These are phyloP conservation scores for Clivina fossor DNA, from an alignment of 2,888 invertebrate genomes.

Conservation along the genomic window DNA sequence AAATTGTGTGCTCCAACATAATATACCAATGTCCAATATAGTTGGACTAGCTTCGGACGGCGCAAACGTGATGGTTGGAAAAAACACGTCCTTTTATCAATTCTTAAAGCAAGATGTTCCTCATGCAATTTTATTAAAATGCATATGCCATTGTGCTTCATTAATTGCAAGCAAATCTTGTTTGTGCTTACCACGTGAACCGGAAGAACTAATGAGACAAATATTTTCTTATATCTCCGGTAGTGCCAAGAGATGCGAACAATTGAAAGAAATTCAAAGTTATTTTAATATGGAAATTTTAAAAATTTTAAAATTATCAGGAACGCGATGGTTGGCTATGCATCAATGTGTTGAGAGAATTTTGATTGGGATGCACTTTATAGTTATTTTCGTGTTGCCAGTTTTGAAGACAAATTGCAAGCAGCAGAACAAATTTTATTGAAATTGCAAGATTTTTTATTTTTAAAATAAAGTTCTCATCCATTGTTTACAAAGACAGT, in stretches of 20 bases:
- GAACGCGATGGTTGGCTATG: not conserved
- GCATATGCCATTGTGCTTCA: constrained; percentile 1
- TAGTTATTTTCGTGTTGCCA: not conserved
- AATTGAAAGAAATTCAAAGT: not conserved
- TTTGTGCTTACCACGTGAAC: constrained; percentile 1
- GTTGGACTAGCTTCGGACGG: constrained; percentile 26
- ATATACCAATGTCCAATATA: constrained; percentile 20
- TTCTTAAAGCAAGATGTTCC: constrained; percentile 11
- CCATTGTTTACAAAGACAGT: not conserved
- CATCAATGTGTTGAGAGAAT: not conserved
- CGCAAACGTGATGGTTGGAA: constrained; percentile 28
- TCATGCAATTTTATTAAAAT: not conserved
- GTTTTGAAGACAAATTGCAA: not conserved
- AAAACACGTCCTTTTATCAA: constrained; percentile 16
- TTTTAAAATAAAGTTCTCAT: not conserved
- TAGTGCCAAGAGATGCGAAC: not conserved
- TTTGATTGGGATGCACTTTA: not conserved
- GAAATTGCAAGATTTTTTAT: not conserved
- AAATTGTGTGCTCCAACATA: constrained; percentile 10
- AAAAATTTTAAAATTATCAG: constrained; percentile 4
- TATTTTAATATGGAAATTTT: not conserved
- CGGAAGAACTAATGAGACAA: constrained; percentile 1
- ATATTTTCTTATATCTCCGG: not conserved
- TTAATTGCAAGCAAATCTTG: constrained; percentile 1
- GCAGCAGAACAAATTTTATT: not conserved